These are phyloP conservation scores for Actinia tenebrosa DNA, from an alignment of 64 coral and sea anemone genomes.

Conservation along the genomic window DNA sequence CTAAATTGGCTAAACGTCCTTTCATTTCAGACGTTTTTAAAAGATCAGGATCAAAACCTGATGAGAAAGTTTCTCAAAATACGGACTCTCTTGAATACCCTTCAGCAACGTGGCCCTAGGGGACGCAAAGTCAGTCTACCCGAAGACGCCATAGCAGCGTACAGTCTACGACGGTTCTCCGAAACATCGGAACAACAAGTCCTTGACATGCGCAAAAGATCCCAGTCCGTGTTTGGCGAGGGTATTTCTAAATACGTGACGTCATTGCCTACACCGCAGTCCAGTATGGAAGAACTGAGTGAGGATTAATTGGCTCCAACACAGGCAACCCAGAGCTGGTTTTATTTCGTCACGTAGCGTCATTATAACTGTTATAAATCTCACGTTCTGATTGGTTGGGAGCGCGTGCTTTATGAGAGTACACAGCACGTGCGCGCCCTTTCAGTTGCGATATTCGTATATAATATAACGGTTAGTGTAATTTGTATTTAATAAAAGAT, in stretches of 20 bases:
- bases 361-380: no score
- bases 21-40: constrained; percentile 23
- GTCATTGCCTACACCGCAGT: not conserved
- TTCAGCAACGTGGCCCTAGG: not conserved
- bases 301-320: not conserved
- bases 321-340: no score
- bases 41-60: constrained; percentile 53
- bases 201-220: constrained; percentile 10
- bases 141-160: constrained; percentile 25
- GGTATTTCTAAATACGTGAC: constrained; percentile 1
- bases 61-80: constrained; percentile 48
- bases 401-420: no score
- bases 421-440: no score
- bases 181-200: not conserved
- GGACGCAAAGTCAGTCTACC: constrained; percentile 42
- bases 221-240: constrained; percentile 16
- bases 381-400: no score
- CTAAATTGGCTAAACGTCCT: not conserved
- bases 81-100: constrained; percentile 31
- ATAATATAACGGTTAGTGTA: no score
- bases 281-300: constrained; percentile 9
- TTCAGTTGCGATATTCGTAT: no score
- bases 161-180: constrained; percentile 7
- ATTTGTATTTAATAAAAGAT: no score
- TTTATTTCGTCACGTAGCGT: no score